phyloP scores from a whole-genome alignment of 2,113 vertebrate species.

The Ictalurus punctatus region DNA sequence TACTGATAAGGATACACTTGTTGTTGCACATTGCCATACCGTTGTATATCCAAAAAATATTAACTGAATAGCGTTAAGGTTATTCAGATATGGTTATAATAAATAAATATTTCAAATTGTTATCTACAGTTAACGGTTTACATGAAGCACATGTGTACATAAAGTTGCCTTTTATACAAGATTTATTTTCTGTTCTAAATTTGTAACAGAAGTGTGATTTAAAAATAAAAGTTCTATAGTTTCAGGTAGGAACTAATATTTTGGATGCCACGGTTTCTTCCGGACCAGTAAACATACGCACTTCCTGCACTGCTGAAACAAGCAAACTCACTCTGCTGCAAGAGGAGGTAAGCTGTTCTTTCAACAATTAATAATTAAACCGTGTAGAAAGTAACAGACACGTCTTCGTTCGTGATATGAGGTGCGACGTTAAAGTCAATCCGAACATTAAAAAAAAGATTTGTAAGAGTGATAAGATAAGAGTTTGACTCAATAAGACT shows the following conservation, averaged over 20 bases:
- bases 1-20: neutral
- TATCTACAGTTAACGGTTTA: neutral
- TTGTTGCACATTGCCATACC: no score
- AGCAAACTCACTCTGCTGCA: slow-evolving; percentile 75
- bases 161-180: neutral
- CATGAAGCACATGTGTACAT: neutral
- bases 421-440: neutral
- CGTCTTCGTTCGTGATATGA: neutral
- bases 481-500: neutral
- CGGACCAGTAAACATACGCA: slow-evolving; percentile 28
- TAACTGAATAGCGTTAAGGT: no score
- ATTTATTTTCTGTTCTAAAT: neutral
- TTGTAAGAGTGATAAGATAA: neutral
- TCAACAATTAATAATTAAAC: neutral
- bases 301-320: slow-evolving; percentile 66
- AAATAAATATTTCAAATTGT: neutral
- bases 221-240: neutral
- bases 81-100: neutral
- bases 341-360: slow-evolving; percentile 64
- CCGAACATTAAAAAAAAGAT: neutral
- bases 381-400: neutral
- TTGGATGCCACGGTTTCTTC: neutral
- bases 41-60: no score
- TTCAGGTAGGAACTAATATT: slow-evolving; percentile 32
- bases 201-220: neutral